A percentile compares a stretch with the other conserved stretches of the same genome.
Evolutionary conservation across 2,113 vertebrate genomes (phyloP).

Genomic region (Ptilonorhynchus violaceus): DNA sequence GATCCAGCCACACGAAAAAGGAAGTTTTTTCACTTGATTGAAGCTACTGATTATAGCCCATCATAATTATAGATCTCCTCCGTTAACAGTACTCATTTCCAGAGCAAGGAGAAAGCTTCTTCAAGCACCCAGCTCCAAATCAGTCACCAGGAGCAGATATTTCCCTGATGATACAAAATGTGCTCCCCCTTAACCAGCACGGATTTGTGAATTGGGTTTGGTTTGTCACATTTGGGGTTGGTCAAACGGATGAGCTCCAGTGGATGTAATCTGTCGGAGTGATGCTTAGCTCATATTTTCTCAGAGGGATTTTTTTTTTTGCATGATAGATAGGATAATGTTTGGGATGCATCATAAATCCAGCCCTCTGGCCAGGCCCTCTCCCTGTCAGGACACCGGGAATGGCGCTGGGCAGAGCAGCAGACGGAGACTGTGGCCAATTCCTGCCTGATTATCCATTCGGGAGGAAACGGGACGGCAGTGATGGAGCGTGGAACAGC

Average conservation of each 20-base stretch:
- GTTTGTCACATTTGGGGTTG: background rate
- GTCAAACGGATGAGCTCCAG: background rate
- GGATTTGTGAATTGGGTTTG: background rate
- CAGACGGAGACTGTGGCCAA: background rate
- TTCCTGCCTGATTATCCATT: background rate
- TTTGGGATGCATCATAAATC: background rate
- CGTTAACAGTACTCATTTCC: background rate
- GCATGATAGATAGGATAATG: background rate
- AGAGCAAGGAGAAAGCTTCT: background rate
- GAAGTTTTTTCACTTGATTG: background rate
- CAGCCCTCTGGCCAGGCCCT: background rate
- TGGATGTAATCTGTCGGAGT: background rate
- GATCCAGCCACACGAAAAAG: background rate
- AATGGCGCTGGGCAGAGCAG: background rate
- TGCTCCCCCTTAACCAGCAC: background rate
- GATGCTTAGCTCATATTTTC: background rate
- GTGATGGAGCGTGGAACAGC: conserved; percentile 2
- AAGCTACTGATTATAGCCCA: conserved; percentile 1
- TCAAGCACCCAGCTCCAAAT: background rate
- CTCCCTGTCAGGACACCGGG: background rate
- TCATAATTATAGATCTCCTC: background rate
- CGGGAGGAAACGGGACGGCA: background rate
- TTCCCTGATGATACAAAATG: background rate
- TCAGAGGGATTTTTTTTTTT: background rate
- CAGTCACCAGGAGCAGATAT: too few relatives aligned